Conservation (phyloP, 2,888 invertebrate genomes). For the Bibio marci region DNA sequence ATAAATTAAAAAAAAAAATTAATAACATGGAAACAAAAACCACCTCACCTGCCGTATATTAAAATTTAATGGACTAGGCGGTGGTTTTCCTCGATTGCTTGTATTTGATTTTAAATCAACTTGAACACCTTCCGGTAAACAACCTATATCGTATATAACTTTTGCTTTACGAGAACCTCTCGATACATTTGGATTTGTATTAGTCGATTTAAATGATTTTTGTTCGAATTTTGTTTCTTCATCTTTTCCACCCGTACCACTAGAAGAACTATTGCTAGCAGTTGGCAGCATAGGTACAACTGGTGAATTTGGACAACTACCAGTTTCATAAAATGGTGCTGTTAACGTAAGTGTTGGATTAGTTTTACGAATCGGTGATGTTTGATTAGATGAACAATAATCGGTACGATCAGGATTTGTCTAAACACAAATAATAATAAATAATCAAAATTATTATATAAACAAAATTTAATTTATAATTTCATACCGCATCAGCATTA, state of each 20-base stretch:
- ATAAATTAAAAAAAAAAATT: too few species aligned
- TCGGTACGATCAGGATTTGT: conserved; percentile 4
- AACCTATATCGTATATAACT: conserved; percentile 22
- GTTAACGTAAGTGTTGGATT: conserved; percentile 3
- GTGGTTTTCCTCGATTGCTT: conserved; percentile 17
- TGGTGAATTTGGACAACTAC: conserved; percentile 8
- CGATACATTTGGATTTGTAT: too few species aligned
- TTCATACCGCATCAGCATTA: background rate
- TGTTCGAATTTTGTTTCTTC: conserved; percentile 8
- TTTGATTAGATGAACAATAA: conserved; percentile 5
- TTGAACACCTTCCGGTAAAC: conserved; percentile 25
- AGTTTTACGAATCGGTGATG: conserved; percentile 8
- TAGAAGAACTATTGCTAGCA: too few species aligned
- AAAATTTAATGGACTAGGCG: conserved; percentile 26
- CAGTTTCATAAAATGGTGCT: conserved; percentile 1
- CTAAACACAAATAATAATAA: background rate
- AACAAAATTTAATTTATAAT: too few species aligned
- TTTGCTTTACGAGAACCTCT: conserved; percentile 13
- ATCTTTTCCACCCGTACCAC: conserved; percentile 7
- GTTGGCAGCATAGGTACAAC: conserved; percentile 1
- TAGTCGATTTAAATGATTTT: background rate
- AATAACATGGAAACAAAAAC: background rate
- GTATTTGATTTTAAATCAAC: conserved; percentile 18
- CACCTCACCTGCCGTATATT: conserved; percentile 19
- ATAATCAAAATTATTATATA: background rate